phyloP scores from a whole-genome alignment of 1,140 invertebrate species.

The Drosophila lacteicornis region DNA sequence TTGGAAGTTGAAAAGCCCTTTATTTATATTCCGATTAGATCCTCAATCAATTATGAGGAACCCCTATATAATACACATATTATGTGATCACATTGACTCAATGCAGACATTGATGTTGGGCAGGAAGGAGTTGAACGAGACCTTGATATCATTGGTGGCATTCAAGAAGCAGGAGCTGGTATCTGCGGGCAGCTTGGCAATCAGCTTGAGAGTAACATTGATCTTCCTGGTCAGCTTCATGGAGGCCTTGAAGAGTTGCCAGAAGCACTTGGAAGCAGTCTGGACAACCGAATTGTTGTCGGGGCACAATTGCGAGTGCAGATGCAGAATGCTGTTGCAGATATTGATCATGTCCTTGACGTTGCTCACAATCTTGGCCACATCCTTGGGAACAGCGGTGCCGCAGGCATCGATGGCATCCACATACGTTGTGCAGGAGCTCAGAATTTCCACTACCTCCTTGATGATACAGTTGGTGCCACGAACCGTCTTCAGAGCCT shows the following conservation, averaged over 20 bases:
- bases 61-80: neutral
- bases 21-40: neutral
- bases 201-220: constrained; percentile 33
- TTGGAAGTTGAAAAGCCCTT: neutral
- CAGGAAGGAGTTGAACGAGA: constrained; percentile 39
- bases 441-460: constrained; percentile 32
- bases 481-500: constrained; percentile 47
- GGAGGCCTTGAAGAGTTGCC: constrained; percentile 29
- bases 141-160: constrained; percentile 45
- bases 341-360: constrained; percentile 51
- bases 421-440: constrained; percentile 49
- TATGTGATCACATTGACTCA: constrained; percentile 22
- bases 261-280: constrained; percentile 27
- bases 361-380: constrained; percentile 49
- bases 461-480: constrained; percentile 66
- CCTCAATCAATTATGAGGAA: neutral
- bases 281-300: neutral
- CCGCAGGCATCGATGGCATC: constrained; percentile 57
- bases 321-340: constrained; percentile 51
- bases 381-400: constrained; percentile 56
- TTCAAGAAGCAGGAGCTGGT: constrained; percentile 42
- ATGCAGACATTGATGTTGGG: constrained; percentile 45
- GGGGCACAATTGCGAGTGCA: constrained; percentile 39
- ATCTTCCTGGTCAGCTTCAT: constrained; percentile 38
- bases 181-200: constrained; percentile 37